Evolutionary conservation across 2,888 invertebrate genomes (phyloP).

Genomic region (Baronia brevicornis): DNA sequence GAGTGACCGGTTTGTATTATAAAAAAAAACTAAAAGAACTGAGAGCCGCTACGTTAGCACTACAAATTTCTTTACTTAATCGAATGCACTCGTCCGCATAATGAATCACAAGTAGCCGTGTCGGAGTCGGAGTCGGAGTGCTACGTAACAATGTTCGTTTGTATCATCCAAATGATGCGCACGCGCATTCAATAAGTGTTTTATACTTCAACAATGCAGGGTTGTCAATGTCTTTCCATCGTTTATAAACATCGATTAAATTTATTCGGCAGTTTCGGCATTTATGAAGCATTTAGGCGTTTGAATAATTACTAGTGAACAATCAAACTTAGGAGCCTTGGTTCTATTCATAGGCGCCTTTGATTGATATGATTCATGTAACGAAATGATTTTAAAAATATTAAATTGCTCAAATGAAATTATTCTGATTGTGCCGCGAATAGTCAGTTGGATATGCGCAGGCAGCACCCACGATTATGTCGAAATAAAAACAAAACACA

Average conservation of each 20-base stretch:
- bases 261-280: conserved; percentile 12
- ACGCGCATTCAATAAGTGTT: conserved; percentile 13
- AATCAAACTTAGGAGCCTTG: too few species aligned
- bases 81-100: conserved; percentile 45
- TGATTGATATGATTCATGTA: too few species aligned
- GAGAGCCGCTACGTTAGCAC: conserved; percentile 32
- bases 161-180: conserved; percentile 8
- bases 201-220: conserved; percentile 11
- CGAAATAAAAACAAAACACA: too few species aligned
- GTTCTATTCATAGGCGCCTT: too few species aligned
- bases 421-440: too few species aligned
- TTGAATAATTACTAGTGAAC: too few species aligned
- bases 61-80: conserved; percentile 41
- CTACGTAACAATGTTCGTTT: conserved; percentile 16
- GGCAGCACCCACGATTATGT: too few species aligned
- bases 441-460: too few species aligned
- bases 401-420: too few species aligned
- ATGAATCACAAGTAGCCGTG: conserved; percentile 45
- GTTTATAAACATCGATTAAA: conserved; percentile 8
- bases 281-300: not conserved
- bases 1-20: conserved; percentile 2
- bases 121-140: conserved; percentile 16
- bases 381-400: too few species aligned
- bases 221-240: conserved; percentile 15
- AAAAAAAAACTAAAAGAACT: conserved; percentile 25